These are phyloP conservation scores for Sitta carolinensis DNA, from an alignment of 2,797 vertebrate genomes.

Conservation along the genomic window DNA sequence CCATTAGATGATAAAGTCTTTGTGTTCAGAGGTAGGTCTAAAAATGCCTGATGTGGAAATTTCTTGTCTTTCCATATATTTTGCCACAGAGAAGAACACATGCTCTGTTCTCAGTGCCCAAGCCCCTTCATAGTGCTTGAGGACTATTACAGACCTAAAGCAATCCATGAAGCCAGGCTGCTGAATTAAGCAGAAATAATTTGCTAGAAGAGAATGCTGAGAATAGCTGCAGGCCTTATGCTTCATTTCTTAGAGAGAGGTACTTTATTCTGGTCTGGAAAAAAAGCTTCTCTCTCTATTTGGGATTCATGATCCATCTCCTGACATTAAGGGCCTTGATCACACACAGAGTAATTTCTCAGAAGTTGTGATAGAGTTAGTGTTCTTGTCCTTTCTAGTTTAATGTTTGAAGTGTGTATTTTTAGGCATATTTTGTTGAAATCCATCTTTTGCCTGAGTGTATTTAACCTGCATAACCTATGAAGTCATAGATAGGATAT, in stretches of 20 bases:
- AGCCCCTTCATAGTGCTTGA: background rate
- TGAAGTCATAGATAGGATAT: background rate
- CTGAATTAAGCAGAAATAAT: background rate
- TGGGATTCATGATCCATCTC: background rate
- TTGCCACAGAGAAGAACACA: fast-evolving
- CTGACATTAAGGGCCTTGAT: background rate
- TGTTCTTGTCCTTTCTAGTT: background rate
- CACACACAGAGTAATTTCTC: background rate
- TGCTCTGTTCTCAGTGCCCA: background rate
- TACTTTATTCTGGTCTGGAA: background rate
- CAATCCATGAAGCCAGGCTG: background rate
- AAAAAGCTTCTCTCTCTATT: background rate
- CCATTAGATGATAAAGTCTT: background rate
- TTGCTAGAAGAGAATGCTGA: background rate
- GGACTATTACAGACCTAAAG: background rate
- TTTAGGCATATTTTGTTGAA: background rate
- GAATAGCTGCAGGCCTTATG: background rate
- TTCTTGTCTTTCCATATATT: background rate
- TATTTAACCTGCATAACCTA: background rate
- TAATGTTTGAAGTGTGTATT: background rate
- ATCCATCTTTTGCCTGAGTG: background rate
- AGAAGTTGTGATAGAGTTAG: background rate
- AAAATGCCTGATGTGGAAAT: background rate
- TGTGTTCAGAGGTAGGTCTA: background rate
- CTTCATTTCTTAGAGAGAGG: background rate